Conservation (phyloP, 2,113 vertebrate species). For the Phalacrocorax carbo region DNA sequence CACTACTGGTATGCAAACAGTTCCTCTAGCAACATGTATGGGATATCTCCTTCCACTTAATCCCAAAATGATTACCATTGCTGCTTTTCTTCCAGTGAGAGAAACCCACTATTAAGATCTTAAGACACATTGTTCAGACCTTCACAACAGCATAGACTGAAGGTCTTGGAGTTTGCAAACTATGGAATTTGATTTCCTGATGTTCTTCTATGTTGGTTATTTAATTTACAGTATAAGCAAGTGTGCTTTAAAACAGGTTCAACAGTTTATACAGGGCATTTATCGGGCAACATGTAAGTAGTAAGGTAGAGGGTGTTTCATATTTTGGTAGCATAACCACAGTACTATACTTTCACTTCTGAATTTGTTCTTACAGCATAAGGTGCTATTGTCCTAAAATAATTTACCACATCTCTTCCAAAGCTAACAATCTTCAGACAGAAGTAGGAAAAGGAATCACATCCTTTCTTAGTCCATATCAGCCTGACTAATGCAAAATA, state of each 20-base stretch:
- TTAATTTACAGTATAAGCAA: neutral
- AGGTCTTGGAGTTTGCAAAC: neutral
- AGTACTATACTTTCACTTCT: neutral
- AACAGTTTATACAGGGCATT: neutral
- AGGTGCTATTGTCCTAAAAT: neutral
- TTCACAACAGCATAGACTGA: neutral
- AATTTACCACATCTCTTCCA: neutral
- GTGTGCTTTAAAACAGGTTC: neutral
- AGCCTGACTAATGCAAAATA: neutral
- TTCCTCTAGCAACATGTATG: neutral
- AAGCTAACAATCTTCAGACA: neutral
- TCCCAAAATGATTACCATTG: neutral
- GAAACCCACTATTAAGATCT: neutral
- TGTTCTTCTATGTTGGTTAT: neutral
- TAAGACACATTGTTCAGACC: neutral
- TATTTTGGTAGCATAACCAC: neutral
- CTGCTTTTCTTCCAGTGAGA: neutral
- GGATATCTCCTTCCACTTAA: neutral
- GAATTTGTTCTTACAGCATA: neutral
- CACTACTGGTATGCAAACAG: neutral
- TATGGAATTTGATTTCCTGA: neutral
- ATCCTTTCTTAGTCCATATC: neutral
- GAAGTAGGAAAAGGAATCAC: neutral
- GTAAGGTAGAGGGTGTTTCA: neutral
- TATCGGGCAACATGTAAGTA: neutral